Evolutionary conservation across 2,888 invertebrate species (phyloP).

Genomic region (Epinotia demarniana): DNA sequence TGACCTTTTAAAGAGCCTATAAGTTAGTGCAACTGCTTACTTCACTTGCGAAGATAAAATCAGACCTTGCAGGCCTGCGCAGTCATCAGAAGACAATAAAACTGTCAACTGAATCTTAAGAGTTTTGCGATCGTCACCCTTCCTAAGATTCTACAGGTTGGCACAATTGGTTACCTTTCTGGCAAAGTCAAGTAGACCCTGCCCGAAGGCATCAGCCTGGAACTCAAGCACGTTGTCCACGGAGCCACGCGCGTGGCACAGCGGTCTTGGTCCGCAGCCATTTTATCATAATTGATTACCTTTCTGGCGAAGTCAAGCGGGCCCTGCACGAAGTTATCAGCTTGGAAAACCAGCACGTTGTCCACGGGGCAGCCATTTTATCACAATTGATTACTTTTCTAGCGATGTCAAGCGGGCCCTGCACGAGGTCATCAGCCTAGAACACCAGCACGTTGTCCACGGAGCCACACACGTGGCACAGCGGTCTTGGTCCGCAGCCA

Average conservation of each 20-base stretch:
- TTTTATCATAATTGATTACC: not conserved
- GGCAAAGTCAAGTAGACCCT: conserved; percentile 87
- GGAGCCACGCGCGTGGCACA: no score
- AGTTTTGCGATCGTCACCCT: no score
- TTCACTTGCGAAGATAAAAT: no score
- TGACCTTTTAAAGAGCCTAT: no score
- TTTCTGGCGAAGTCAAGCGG: conserved; percentile 86
- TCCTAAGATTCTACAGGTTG: not conserved
- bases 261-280: no score
- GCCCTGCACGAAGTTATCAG: conserved; percentile 87
- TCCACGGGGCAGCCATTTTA: conserved; percentile 77
- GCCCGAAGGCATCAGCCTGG: conserved; percentile 87
- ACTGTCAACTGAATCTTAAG: no score
- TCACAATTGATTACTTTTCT: not conserved
- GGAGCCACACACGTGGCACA: conserved; percentile 86
- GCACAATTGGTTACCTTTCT: conserved; percentile 75
- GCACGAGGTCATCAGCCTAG: conserved; percentile 80
- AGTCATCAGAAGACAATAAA: no score
- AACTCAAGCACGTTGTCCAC: conserved; percentile 88
- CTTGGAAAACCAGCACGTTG: conserved; percentile 88
- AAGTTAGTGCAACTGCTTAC: no score
- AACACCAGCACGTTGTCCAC: conserved; percentile 88
- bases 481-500: conserved; percentile 81
- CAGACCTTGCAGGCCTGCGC: no score
- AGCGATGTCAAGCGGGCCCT: not conserved